Evolutionary conservation across 2,888 invertebrate genomes (phyloP).

Genomic region (Caenorhabditis sulstoni): DNA sequence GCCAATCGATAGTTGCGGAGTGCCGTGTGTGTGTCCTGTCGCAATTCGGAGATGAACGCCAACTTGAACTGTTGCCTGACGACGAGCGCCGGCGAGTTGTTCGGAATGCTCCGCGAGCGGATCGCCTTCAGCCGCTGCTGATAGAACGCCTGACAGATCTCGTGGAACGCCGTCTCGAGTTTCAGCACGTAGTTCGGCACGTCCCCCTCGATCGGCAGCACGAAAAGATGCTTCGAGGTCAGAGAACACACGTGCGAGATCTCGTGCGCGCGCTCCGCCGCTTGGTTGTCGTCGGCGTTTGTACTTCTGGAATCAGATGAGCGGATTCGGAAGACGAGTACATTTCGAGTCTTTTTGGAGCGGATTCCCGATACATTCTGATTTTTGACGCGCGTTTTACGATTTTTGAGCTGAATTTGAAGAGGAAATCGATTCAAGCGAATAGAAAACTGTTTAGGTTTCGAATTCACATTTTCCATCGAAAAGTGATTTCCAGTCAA

Average conservation of each 20-base stretch:
- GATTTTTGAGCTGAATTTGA: too few species aligned
- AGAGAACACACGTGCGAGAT: conserved; percentile 93
- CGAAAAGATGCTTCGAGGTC: conserved; percentile 92
- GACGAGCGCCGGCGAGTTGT: conserved; percentile 85
- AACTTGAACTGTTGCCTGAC: conserved; percentile 97
- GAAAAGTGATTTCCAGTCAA: too few species aligned
- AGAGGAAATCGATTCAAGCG: too few species aligned
- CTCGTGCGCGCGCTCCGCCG: conserved; percentile 92
- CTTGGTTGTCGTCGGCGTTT: conserved; percentile 84
- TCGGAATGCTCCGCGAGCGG: conserved; percentile 75
- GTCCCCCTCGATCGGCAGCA: conserved; percentile 85
- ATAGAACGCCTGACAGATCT: conserved; percentile 93
- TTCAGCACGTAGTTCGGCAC: conserved; percentile 82
- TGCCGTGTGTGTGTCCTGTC: conserved; percentile 91
- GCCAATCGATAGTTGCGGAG: conserved; percentile 88
- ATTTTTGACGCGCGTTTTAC: conserved; percentile 1
- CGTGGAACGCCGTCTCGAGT: conserved; percentile 93
- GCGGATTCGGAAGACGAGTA: neutral
- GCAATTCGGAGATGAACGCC: conserved; percentile 94
- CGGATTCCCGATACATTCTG: neutral
- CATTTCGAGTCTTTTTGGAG: neutral
- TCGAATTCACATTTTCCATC: too few species aligned
- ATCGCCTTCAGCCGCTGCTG: conserved; percentile 87
- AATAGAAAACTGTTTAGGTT: too few species aligned
- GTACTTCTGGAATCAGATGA: conserved; percentile 41